Percentiles rank a stretch among this genome's conserved stretches.
Conservation (phyloP, 2,797 vertebrate species). For the Gambelia wislizenii region DNA sequence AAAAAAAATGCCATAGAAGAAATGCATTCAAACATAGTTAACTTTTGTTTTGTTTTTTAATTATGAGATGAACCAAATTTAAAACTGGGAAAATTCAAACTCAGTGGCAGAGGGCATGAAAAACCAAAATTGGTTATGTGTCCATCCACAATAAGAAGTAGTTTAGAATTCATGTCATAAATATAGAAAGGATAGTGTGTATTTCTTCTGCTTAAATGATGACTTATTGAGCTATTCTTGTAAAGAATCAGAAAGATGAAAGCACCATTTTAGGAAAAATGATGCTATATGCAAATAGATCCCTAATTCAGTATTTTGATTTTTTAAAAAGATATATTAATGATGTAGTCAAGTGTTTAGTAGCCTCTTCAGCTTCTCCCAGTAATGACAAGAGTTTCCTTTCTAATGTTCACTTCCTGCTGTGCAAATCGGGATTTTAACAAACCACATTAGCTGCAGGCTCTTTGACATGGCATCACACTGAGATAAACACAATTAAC, state of each 20-base stretch:
- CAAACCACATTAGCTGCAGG: constrained; percentile 76
- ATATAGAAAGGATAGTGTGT: neutral
- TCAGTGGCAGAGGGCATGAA: too few relatives aligned
- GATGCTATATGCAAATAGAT: constrained; percentile 42
- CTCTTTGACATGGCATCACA: constrained; percentile 77
- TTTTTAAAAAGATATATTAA: constrained; percentile 68
- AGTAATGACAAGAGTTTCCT: constrained; percentile 68
- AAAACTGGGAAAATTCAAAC: too few relatives aligned
- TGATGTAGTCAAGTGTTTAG: constrained; percentile 67
- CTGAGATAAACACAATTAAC: constrained; percentile 81
- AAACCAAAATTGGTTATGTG: too few relatives aligned
- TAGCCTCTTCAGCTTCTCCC: constrained; percentile 62
- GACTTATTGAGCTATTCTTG: neutral
- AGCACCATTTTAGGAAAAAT: constrained; percentile 44
- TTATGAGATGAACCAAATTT: too few relatives aligned
- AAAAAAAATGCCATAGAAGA: too few relatives aligned
- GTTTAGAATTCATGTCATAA: neutral
- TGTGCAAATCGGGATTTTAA: constrained; percentile 73
- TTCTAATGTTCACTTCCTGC: constrained; percentile 70
- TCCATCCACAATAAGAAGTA: neutral
- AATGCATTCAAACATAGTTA: too few relatives aligned
- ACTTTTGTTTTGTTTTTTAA: too few relatives aligned
- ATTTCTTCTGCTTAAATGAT: neutral
- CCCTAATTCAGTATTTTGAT: constrained; percentile 52
- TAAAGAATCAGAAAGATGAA: constrained; percentile 6